Conservation (phyloP, 2,797 vertebrate species). For the Hoplostethus mediterraneus region DNA sequence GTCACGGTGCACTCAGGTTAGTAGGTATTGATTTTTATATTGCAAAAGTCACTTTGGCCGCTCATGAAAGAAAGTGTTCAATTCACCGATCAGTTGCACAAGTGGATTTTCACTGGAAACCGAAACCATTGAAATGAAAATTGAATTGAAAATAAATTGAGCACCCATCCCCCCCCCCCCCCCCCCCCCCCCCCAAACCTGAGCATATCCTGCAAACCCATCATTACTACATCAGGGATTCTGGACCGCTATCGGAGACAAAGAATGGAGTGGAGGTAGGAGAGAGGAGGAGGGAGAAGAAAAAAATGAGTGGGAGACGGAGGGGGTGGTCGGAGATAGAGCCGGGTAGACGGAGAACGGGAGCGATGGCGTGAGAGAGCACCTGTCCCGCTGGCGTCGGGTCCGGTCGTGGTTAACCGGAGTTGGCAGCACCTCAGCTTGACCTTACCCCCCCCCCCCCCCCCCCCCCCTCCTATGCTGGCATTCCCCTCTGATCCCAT, state of each 20-base stretch:
- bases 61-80: too few species aligned
- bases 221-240: slow-evolving; percentile 1
- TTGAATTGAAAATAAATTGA: too few species aligned
- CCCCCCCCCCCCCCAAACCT: too few species aligned
- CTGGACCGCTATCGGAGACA: slow-evolving; percentile 1
- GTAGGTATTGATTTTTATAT: too few species aligned
- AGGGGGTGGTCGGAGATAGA: slow-evolving; percentile 34
- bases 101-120: too few species aligned
- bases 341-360: slow-evolving; percentile 55
- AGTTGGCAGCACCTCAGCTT: slow-evolving; percentile 83
- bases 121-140: too few species aligned
- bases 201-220: neutral
- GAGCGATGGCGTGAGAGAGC: slow-evolving; percentile 76
- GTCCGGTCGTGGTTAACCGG: slow-evolving; percentile 74
- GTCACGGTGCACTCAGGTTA: slow-evolving; percentile 5
- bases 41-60: too few species aligned
- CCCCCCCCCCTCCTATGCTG: slow-evolving; percentile 59
- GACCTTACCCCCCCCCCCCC: slow-evolving; percentile 70
- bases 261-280: neutral
- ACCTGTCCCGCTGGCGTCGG: slow-evolving; percentile 75
- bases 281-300: slow-evolving; percentile 25
- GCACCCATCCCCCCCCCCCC: too few species aligned
- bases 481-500: slow-evolving; percentile 81
- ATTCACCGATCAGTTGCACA: too few species aligned
- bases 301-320: slow-evolving; percentile 47